Evolutionary conservation across 2,797 vertebrate genomes (phyloP).

Genomic region (Enteromius fasciolatus): DNA sequence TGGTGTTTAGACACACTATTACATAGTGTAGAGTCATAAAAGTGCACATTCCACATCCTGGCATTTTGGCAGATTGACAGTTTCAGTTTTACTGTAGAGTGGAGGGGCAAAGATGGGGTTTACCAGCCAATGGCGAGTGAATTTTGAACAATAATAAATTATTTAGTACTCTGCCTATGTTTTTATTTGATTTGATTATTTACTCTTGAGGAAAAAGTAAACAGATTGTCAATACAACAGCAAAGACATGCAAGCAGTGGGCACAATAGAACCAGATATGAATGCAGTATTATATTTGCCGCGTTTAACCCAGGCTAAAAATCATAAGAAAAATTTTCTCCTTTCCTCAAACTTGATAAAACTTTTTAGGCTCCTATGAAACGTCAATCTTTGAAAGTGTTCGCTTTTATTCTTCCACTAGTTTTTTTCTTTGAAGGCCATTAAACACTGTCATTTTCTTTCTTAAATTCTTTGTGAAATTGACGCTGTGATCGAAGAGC

Average conservation of each 20-base stretch:
- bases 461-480: constrained; percentile 37
- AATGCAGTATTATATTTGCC: not conserved
- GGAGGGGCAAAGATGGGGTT: not conserved
- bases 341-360: not conserved
- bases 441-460: constrained; percentile 22
- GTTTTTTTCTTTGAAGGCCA: constrained; percentile 7
- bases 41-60: not conserved
- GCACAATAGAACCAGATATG: not conserved
- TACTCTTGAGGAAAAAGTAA: not conserved
- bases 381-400: not conserved
- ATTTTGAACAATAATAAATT: not conserved
- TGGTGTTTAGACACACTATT: not conserved
- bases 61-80: not conserved
- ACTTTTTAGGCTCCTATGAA: not conserved
- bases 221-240: not conserved
- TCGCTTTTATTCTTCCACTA: not conserved
- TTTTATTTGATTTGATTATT: not conserved
- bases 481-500: constrained; percentile 37
- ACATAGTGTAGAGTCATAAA: not conserved
- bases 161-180: not conserved
- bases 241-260: not conserved
- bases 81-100: not conserved
- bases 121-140: not conserved
- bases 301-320: not conserved
- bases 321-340: not conserved